phyloP scores from a whole-genome alignment of 2,888 invertebrate genomes.

The Polymixis lichenea region DNA sequence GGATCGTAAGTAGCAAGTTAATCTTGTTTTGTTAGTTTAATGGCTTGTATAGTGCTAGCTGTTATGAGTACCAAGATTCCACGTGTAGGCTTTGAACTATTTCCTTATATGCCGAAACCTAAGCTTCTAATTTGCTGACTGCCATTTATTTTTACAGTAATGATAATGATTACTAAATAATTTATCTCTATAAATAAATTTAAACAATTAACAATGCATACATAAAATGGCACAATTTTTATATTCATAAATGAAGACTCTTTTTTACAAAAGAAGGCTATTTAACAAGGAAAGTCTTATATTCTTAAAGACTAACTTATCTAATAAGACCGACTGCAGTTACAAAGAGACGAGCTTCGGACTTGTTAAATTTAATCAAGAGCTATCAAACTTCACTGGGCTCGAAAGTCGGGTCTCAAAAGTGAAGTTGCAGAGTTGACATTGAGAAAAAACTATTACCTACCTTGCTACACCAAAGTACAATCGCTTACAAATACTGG shows the following conservation, averaged over 20 bases:
- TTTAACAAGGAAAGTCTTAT: slow-evolving; percentile 5
- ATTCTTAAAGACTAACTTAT: slow-evolving; percentile 33
- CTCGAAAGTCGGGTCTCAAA: slow-evolving; percentile 22
- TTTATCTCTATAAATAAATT: no score
- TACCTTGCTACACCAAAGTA: background rate
- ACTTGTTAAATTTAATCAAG: slow-evolving; percentile 23
- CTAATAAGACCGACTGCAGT: slow-evolving; percentile 24
- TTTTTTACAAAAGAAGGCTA: background rate
- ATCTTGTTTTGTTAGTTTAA: slow-evolving; percentile 21
- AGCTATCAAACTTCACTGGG: slow-evolving; percentile 27
- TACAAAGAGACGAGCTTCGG: slow-evolving; percentile 21
- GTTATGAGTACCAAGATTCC: background rate
- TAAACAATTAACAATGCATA: no score
- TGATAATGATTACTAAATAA: no score
- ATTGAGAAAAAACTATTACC: slow-evolving; percentile 17
- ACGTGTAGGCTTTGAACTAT: slow-evolving; percentile 5
- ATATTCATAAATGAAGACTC: background rate
- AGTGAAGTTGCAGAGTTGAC: slow-evolving; percentile 2
- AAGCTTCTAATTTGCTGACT: no score
- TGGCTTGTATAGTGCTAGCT: background rate
- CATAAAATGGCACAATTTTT: background rate
- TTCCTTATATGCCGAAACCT: background rate
- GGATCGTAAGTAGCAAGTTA: slow-evolving; percentile 80
- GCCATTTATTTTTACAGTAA: no score
- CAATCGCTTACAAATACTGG: background rate